Evolutionary conservation across 2,888 invertebrate genomes (phyloP).

Genomic region (Drosophila mulleri): DNA sequence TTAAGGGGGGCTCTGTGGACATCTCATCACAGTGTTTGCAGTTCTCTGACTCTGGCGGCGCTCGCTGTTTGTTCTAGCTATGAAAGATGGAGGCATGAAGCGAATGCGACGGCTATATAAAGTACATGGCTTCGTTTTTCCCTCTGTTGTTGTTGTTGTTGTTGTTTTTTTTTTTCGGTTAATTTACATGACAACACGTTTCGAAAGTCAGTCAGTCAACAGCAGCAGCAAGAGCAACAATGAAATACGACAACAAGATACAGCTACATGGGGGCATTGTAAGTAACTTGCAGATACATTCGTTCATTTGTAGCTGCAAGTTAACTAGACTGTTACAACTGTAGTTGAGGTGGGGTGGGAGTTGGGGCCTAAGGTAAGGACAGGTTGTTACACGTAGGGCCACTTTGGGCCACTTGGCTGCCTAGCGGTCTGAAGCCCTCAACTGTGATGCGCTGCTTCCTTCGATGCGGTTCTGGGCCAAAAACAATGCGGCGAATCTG

Average conservation of each 20-base stretch:
- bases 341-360: neutral
- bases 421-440: constrained; percentile 36
- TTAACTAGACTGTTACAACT: constrained; percentile 79
- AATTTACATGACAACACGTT: constrained; percentile 80
- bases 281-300: constrained; percentile 70
- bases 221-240: constrained; percentile 12
- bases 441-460: constrained; percentile 65
- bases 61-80: constrained; percentile 61
- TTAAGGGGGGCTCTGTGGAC: neutral
- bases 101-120: constrained; percentile 41
- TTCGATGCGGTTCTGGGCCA: constrained; percentile 79
- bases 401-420: constrained; percentile 60
- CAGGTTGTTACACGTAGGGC: constrained; percentile 2
- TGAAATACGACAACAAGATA: constrained; percentile 43
- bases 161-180: constrained; percentile 55
- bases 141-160: neutral
- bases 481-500: constrained; percentile 69
- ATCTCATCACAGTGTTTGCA: constrained; percentile 58
- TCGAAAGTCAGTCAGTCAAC: constrained; percentile 74
- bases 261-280: constrained; percentile 42
- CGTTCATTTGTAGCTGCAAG: constrained; percentile 68
- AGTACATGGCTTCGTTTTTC: constrained; percentile 46
- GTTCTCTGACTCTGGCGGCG: constrained; percentile 64
- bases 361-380: neutral
- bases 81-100: constrained; percentile 37